Conservation (phyloP, 1,140 invertebrate species). For the Scaptomyza pallida region DNA sequence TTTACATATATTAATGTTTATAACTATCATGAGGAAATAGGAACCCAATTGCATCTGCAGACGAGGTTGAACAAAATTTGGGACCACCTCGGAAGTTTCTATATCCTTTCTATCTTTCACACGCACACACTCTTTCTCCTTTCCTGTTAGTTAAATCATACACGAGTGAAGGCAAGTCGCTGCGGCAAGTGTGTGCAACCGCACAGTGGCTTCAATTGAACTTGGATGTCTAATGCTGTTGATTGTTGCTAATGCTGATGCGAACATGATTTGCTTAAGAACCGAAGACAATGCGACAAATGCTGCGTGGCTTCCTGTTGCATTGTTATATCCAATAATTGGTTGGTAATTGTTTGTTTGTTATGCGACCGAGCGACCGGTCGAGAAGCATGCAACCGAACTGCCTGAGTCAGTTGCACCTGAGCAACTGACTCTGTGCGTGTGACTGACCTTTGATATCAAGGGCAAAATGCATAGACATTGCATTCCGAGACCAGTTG, state of each 20-base stretch:
- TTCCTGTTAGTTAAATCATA: slow-evolving; percentile 8
- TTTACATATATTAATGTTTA: neutral
- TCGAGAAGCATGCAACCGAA: neutral
- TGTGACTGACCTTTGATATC: slow-evolving; percentile 35
- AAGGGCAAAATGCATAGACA: neutral
- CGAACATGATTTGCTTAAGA: neutral
- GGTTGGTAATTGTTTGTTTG: slow-evolving; percentile 76
- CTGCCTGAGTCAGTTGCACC: slow-evolving; percentile 47
- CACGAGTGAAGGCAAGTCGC: neutral
- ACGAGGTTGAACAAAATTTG: too few relatives aligned
- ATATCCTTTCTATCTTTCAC: too few relatives aligned
- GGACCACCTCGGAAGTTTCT: slow-evolving; percentile 22
- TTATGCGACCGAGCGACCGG: slow-evolving; percentile 21
- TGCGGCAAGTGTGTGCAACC: slow-evolving; percentile 23
- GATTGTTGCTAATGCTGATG: neutral
- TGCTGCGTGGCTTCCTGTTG: slow-evolving; percentile 25
- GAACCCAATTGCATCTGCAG: slow-evolving; percentile 15
- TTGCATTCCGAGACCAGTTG: slow-evolving; percentile 72
- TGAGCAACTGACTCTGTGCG: slow-evolving; percentile 39
- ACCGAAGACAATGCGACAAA: neutral
- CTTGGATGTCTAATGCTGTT: neutral
- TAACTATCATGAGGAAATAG: slow-evolving; percentile 8
- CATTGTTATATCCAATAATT: slow-evolving; percentile 56
- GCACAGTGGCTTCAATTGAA: slow-evolving; percentile 9
- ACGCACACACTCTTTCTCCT: neutral